Evolutionary conservation across 2,888 invertebrate species (phyloP).

Genomic region (Eurytoma californica): DNA sequence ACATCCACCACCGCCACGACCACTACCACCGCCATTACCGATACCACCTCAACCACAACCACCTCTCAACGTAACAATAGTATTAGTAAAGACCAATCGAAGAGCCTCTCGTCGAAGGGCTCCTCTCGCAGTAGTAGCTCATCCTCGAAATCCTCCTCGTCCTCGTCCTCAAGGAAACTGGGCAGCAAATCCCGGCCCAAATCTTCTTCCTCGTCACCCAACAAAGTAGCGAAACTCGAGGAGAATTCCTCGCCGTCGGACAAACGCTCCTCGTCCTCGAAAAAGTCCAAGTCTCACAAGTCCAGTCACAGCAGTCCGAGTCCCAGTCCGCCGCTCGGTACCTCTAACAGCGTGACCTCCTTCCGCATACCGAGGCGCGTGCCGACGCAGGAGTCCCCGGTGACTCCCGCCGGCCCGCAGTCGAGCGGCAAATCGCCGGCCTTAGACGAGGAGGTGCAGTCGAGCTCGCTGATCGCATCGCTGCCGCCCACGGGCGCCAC

Average conservation of each 20-base stretch:
- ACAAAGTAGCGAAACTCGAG: constrained; percentile 69
- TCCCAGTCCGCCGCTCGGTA: constrained; percentile 25
- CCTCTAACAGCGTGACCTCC: constrained; percentile 54
- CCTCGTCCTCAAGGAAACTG: constrained; percentile 72
- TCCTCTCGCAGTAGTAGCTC: constrained; percentile 60
- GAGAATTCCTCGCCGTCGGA: constrained; percentile 63
- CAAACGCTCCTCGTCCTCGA: constrained; percentile 57
- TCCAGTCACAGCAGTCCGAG: constrained; percentile 57
- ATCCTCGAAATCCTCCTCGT: constrained; percentile 64
- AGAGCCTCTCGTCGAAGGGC: constrained; percentile 66
- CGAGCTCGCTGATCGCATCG: constrained; percentile 72
- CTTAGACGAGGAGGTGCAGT: constrained; percentile 72
- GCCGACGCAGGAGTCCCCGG: constrained; percentile 2
- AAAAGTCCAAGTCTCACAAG: constrained; percentile 20
- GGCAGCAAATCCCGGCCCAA: constrained; percentile 70
- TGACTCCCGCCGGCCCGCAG: constrained; percentile 24
- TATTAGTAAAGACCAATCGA: constrained; percentile 61
- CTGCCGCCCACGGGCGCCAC: constrained; percentile 69
- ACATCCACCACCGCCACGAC: neutral
- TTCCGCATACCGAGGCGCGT: constrained; percentile 72
- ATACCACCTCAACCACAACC: neutral
- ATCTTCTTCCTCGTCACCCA: constrained; percentile 63
- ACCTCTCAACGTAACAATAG: constrained; percentile 47
- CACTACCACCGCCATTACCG: constrained; percentile 15
- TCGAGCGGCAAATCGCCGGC: constrained; percentile 42